Percentiles rank a stretch among this genome's conserved stretches.
Evolutionary conservation across 2,797 vertebrate species (phyloP).

Genomic region (Pogoniulus pusillus): DNA sequence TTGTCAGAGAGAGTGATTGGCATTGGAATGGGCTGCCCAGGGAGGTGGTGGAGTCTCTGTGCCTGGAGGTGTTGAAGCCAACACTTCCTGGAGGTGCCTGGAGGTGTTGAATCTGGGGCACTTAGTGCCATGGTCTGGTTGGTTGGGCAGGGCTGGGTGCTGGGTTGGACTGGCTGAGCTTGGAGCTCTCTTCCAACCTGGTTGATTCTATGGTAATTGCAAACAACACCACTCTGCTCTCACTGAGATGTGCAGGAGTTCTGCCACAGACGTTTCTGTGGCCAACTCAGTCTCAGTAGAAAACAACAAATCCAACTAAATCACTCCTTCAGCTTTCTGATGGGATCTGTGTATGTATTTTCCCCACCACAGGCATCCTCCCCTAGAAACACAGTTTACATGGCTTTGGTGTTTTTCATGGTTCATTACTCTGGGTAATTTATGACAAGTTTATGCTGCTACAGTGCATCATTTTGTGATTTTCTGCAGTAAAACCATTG

Average conservation of each 20-base stretch:
- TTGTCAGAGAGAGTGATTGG: too few species aligned
- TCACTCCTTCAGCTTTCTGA: conserved; percentile 16
- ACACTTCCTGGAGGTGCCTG: too few species aligned
- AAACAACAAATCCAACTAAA: conserved; percentile 11
- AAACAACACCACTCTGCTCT: accelerated
- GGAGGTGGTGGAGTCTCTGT: too few species aligned
- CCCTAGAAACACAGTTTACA: conserved; percentile 38
- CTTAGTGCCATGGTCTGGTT: too few species aligned
- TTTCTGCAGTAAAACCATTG: conserved; percentile 60
- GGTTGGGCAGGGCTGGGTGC: too few species aligned
- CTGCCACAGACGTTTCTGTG: not conserved
- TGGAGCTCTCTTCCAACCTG: too few species aligned
- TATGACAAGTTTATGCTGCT: conserved; percentile 48
- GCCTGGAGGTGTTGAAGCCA: too few species aligned
- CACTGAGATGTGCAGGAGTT: not conserved
- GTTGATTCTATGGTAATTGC: not conserved
- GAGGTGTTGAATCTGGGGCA: too few species aligned
- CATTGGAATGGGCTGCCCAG: too few species aligned
- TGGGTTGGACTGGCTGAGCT: too few species aligned
- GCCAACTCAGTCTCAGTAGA: not conserved
- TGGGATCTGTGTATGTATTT: not conserved
- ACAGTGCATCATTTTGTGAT: conserved; percentile 58
- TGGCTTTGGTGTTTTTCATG: conserved; percentile 4
- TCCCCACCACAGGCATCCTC: not conserved
- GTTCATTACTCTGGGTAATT: conserved; percentile 54